phyloP scores from a whole-genome alignment of 2,888 invertebrate species.

The Zygaena filipendulae region DNA sequence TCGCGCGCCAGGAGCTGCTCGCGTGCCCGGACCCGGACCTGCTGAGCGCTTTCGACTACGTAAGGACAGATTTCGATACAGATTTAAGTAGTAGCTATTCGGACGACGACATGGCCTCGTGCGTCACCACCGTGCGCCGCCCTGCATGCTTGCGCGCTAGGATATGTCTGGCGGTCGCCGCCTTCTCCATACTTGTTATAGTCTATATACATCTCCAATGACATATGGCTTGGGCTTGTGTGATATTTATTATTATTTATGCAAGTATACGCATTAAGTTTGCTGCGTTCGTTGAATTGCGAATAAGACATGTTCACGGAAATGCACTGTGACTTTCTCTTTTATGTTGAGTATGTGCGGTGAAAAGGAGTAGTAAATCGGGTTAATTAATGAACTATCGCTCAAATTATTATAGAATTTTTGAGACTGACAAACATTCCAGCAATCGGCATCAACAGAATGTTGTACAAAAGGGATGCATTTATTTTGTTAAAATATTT shows the following conservation, averaged over 20 bases:
- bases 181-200: constrained; percentile 57
- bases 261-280: constrained; percentile 44
- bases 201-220: constrained; percentile 62
- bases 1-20: constrained; percentile 56
- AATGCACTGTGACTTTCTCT: not conserved
- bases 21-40: constrained; percentile 58
- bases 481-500: too few species aligned
- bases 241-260: constrained; percentile 49
- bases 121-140: constrained; percentile 25
- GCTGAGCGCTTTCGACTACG: constrained; percentile 59
- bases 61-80: constrained; percentile 56
- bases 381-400: too few species aligned
- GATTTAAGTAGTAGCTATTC: constrained; percentile 43
- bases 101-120: constrained; percentile 27
- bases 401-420: too few species aligned
- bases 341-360: too few species aligned
- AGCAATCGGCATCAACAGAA: too few species aligned
- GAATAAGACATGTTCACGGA: constrained; percentile 8
- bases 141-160: constrained; percentile 48
- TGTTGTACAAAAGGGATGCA: too few species aligned
- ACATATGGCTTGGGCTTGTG: constrained; percentile 56
- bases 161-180: constrained; percentile 56
- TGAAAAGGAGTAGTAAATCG: too few species aligned
- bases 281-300: constrained; percentile 50
- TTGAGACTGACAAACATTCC: too few species aligned